Conservation (phyloP, 2,113 vertebrate species). For the Cygnus atratus region DNA sequence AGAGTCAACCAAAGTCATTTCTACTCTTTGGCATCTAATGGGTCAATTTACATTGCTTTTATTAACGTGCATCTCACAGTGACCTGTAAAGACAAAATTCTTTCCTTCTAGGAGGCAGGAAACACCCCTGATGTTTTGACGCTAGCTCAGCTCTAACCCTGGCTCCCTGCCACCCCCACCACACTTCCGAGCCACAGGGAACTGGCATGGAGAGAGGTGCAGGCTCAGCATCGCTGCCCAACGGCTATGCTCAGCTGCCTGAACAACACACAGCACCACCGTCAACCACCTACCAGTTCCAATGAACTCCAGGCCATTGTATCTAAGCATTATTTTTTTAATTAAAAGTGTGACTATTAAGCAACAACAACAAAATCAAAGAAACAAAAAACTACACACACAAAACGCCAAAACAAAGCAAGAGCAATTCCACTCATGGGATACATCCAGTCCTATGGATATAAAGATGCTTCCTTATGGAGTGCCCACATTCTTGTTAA, state of each 20-base stretch:
- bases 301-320: not conserved
- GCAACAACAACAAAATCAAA: not conserved
- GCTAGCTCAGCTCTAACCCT: not conserved
- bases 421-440: not conserved
- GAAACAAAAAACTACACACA: not conserved
- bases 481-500: not conserved
- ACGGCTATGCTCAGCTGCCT: not conserved
- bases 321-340: not conserved
- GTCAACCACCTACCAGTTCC: not conserved
- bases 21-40: not conserved
- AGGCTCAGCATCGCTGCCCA: not conserved
- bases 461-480: not conserved
- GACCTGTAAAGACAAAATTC: constrained; percentile 13
- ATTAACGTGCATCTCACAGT: not conserved
- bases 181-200: not conserved
- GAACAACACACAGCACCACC: not conserved
- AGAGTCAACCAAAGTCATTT: not conserved
- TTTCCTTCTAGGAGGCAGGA: constrained; percentile 26
- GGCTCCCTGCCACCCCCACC: not conserved
- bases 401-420: not conserved
- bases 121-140: constrained; percentile 7
- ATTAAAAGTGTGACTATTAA: not conserved
- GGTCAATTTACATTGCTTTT: not conserved
- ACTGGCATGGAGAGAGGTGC: not conserved
- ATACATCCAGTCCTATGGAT: not conserved